Conservation (phyloP, 2,888 invertebrate species). For the Ochropacha duplaris region DNA sequence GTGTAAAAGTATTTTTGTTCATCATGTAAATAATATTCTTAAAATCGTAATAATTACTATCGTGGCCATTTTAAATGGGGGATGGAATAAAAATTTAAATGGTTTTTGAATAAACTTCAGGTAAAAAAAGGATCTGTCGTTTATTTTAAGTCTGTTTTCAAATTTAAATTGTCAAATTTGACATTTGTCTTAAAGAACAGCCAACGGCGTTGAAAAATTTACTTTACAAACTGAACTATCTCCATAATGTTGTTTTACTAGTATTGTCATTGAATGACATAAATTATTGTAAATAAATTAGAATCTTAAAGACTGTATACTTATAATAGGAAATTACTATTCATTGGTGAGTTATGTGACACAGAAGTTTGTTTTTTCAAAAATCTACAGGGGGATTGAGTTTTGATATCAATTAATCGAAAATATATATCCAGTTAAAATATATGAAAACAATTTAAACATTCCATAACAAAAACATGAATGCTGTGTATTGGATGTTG, state of each 20-base stretch:
- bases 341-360: slow-evolving; percentile 33
- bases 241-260: slow-evolving; percentile 30
- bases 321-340: slow-evolving; percentile 37
- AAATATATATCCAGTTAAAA: slow-evolving; percentile 19
- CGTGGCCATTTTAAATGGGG: slow-evolving; percentile 20
- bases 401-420: slow-evolving; percentile 17
- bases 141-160: not conserved
- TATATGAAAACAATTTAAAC: slow-evolving; percentile 21
- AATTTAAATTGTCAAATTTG: not conserved
- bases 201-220: not conserved
- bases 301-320: slow-evolving; percentile 79
- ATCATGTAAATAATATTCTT: slow-evolving; percentile 17
- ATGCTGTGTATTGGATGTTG: slow-evolving; percentile 13
- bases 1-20: slow-evolving; percentile 12
- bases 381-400: not conserved
- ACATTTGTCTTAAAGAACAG: not conserved
- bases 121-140: too few relatives aligned
- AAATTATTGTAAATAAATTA: slow-evolving; percentile 72
- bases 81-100: not conserved
- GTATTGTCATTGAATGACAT: slow-evolving; percentile 63
- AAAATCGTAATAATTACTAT: slow-evolving; percentile 9
- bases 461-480: slow-evolving; percentile 27
- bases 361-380: slow-evolving; percentile 21
- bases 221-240: not conserved
- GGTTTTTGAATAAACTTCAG: not conserved